Conservation (phyloP, 2,888 invertebrate genomes). For the Orthonychiurus folsomi region DNA sequence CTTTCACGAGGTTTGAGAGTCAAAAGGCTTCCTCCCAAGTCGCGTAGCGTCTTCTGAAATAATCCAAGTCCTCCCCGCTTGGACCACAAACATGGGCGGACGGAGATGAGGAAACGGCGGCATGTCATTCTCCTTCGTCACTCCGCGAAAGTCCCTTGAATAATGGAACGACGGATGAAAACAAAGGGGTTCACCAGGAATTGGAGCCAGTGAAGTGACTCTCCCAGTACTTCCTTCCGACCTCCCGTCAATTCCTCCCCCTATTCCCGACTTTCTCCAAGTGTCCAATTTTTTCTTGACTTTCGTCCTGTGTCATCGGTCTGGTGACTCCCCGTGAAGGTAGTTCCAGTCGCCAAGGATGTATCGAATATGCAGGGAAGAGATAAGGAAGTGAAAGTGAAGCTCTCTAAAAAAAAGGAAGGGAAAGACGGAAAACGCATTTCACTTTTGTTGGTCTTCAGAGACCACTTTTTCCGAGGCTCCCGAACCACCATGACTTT, state of each 20-base stretch:
- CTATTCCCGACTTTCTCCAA: too few relatives aligned
- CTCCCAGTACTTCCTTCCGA: too few relatives aligned
- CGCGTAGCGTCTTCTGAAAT: not conserved
- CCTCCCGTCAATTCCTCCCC: too few relatives aligned
- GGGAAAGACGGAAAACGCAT: slow-evolving; percentile 24
- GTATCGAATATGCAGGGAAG: slow-evolving; percentile 23
- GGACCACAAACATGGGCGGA: not conserved
- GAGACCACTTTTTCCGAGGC: slow-evolving; percentile 32
- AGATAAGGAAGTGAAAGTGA: slow-evolving; percentile 19
- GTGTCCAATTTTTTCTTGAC: not conserved
- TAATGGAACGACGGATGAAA: not conserved
- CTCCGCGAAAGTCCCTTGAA: not conserved
- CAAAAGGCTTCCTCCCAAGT: not conserved
- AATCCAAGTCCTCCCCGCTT: not conserved
- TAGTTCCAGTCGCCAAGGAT: not conserved
- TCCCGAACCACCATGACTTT: slow-evolving; percentile 30
- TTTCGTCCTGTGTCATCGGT: not conserved
- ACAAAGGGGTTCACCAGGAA: not conserved
- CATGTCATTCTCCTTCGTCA: not conserved
- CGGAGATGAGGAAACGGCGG: not conserved
- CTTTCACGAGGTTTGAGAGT: not conserved
- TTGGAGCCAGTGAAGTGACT: too few relatives aligned
- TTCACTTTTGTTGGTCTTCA: slow-evolving; percentile 35
- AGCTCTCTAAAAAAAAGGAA: slow-evolving; percentile 11
- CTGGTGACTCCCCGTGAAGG: not conserved